Evolutionary conservation across 2,113 vertebrate species (phyloP), one percentile per base, ranked within the genome.

Genomic region (Alaudala cheleensis): DNA sequence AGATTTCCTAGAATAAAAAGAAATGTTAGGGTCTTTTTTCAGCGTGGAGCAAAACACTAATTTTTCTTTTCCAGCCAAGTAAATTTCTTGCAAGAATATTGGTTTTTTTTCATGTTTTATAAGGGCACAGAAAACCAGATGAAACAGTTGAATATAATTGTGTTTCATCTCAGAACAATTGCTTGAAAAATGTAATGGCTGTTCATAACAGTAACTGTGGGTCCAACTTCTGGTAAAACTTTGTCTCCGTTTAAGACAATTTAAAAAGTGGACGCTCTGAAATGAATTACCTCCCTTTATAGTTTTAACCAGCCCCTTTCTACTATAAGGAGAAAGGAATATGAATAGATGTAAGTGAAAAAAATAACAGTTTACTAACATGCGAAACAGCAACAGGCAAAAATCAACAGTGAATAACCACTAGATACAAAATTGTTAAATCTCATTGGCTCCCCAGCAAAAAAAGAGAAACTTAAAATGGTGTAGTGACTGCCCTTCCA

Each of bases 401-500:
- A 65, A 56, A 40, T 16, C 4, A 15, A 12, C 50, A 64, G 23
- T 11, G 29, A 56, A 23, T 47, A 54, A 54, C 5, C 40, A 14
- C 10, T 23, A 47, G 70, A 40, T 40, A 40, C 34, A 56, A 65
- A 85, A 40, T 29, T 20, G 42, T 24, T 47, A 40, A n/a, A 56
- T 56, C 24, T 29, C 16, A 21, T 15, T 3, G 18, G 28, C 12
- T 12, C 12, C 23, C 70, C 14, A 3, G 1, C 24, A 40, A 64
- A 26, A n/a, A n/a, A 74, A 56, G 20, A 34, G 29, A 40, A 57
- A 64, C 9, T 39, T 54, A 9, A 34, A 74, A 20, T 7, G 10
- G 6, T 10, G 19, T 8, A 23, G 12, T 4, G 50, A 5, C 4
- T 1, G 1, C 11, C 1, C 14, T 6, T 13, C n/a, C 8, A 47